Evolutionary conservation across 2,888 invertebrate species (phyloP).

Genomic region (Macrophya annulata): DNA sequence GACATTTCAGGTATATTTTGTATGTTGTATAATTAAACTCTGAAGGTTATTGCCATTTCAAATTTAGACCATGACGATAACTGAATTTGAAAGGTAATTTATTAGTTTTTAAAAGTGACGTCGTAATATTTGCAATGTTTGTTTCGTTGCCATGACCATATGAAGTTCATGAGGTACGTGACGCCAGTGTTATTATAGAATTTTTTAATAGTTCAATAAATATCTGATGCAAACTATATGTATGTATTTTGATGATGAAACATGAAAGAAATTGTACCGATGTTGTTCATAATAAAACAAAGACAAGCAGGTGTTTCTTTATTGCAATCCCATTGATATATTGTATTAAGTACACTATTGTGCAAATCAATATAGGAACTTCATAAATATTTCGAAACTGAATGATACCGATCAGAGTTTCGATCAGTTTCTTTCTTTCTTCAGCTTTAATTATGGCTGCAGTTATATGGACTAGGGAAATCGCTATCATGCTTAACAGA

Average conservation of each 20-base stretch:
- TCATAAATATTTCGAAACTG: not conserved
- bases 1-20: slow-evolving; percentile 27
- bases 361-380: not conserved
- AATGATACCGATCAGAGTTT: not conserved
- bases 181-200: too few species aligned
- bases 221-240: slow-evolving; percentile 1
- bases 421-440: not conserved
- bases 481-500: not conserved
- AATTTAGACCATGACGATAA: not conserved
- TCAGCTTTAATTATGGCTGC: not conserved
- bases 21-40: not conserved
- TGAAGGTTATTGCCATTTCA: not conserved
- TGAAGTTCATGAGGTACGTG: not conserved
- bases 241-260: not conserved
- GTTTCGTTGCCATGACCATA: slow-evolving; percentile 40
- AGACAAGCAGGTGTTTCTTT: not conserved
- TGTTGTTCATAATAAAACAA: not conserved
- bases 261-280: not conserved
- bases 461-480: not conserved
- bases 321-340: not conserved
- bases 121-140: slow-evolving; percentile 1
- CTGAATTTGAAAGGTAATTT: not conserved
- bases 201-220: not conserved
- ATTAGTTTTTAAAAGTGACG: not conserved
- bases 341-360: not conserved